Percentiles rank a stretch among this genome's conserved stretches.
Evolutionary conservation across 2,797 vertebrate genomes (phyloP).

Genomic region (Vultur gryphus): DNA sequence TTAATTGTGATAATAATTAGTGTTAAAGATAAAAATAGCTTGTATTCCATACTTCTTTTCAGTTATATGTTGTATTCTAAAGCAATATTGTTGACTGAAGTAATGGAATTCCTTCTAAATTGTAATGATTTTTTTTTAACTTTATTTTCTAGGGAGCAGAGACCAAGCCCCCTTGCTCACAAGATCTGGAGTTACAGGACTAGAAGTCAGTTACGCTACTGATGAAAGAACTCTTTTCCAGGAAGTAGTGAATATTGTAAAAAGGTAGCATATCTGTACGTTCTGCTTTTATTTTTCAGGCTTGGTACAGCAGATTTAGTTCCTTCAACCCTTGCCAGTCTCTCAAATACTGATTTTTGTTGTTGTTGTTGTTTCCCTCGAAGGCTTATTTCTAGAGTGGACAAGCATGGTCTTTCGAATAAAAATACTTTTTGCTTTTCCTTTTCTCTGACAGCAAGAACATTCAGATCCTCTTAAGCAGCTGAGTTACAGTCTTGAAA

Average conservation of each 20-base stretch:
- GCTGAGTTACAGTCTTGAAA: conserved; percentile 40
- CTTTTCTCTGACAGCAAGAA: conserved; percentile 54
- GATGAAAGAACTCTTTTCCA: conserved; percentile 94
- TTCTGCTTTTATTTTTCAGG: conserved; percentile 62
- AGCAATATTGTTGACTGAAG: conserved; percentile 4
- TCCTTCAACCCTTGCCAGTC: conserved; percentile 28
- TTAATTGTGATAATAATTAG: neutral
- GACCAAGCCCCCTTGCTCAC: conserved; percentile 86
- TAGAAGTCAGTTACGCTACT: conserved; percentile 87
- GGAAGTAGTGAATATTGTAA: conserved; percentile 85
- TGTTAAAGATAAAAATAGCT: neutral
- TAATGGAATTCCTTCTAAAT: conserved; percentile 21
- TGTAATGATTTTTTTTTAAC: conserved; percentile 32
- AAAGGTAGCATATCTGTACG: conserved; percentile 82
- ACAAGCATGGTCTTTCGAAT: conserved; percentile 50
- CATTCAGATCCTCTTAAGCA: conserved; percentile 47
- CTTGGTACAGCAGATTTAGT: conserved; percentile 54
- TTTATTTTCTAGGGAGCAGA: conserved; percentile 79
- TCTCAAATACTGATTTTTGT: conserved; percentile 5
- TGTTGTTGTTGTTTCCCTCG: neutral
- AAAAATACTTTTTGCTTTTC: conserved; percentile 50
- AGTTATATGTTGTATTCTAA: conserved; percentile 15
- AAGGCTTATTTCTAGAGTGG: conserved; percentile 56
- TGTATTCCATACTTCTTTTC: neutral
- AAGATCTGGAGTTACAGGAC: conserved; percentile 90